These are phyloP conservation scores for Pammene fasciana DNA, from an alignment of 2,888 invertebrate species.

Conservation along the genomic window DNA sequence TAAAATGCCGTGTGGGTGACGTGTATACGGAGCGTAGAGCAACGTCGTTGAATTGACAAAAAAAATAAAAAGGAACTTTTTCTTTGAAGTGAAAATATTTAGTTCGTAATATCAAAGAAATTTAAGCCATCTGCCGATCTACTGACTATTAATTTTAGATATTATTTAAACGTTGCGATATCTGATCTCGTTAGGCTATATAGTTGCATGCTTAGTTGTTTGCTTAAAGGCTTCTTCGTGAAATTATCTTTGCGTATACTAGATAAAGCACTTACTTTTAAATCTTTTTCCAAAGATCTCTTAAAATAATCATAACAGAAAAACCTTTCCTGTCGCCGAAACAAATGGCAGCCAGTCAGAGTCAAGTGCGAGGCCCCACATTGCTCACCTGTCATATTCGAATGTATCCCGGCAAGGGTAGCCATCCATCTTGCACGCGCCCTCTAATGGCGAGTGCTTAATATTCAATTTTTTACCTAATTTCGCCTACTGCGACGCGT, in stretches of 20 bases:
- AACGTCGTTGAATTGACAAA: not conserved
- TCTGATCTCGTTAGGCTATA: not conserved
- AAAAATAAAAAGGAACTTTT: not conserved
- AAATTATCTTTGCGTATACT: no score
- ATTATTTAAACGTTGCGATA: not conserved
- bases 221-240: no score
- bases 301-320: not conserved
- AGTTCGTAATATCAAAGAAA: not conserved
- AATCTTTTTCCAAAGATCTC: no score
- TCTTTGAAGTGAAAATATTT: not conserved
- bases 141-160: not conserved
- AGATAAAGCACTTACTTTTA: no score
- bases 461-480: constrained; percentile 69
- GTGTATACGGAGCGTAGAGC: not conserved
- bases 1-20: constrained; percentile 14
- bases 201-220: no score
- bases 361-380: constrained; percentile 39
- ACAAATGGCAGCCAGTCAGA: constrained; percentile 34
- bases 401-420: constrained; percentile 38
- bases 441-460: constrained; percentile 57
- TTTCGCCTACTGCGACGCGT: constrained; percentile 54
- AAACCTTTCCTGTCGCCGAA: constrained; percentile 6
- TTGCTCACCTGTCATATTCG: constrained; percentile 42
- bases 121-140: constrained; percentile 1
- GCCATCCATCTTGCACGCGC: constrained; percentile 37